phyloP scores from a whole-genome alignment of 1,140 invertebrate genomes.

The Macrobrachium nipponense region DNA sequence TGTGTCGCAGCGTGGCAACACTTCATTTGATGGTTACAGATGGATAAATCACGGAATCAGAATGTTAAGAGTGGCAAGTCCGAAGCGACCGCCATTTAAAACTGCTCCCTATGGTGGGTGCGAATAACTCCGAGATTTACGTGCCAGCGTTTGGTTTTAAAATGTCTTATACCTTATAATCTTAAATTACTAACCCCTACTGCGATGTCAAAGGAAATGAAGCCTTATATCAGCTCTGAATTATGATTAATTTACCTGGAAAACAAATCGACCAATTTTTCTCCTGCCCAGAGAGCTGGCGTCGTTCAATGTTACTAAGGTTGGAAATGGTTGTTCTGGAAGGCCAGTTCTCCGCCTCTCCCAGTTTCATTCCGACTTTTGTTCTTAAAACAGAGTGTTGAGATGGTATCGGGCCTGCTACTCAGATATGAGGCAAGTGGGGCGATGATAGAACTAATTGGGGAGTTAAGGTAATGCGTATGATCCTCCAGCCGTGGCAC shows the following conservation, averaged over 20 bases:
- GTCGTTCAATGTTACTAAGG: slow-evolving; percentile 22
- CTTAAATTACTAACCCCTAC: slow-evolving; percentile 50
- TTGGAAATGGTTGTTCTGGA: not conserved
- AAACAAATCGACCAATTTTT: slow-evolving; percentile 47
- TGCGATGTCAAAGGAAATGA: slow-evolving; percentile 53
- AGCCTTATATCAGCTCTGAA: slow-evolving; percentile 47
- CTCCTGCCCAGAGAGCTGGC: slow-evolving; percentile 20
- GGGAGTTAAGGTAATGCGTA: slow-evolving; percentile 1
- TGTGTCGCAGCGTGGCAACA: slow-evolving; percentile 12
- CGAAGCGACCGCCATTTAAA: not conserved
- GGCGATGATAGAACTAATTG: not conserved
- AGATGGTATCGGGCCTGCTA: not conserved
- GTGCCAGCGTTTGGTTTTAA: slow-evolving; percentile 22
- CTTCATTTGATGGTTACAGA: not conserved
- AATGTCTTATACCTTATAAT: slow-evolving; percentile 40
- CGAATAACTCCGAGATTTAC: slow-evolving; percentile 20
- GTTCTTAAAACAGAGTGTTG: too few relatives aligned
- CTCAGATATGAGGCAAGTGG: not conserved
- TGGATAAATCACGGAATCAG: slow-evolving; percentile 29
- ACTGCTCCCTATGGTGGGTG: not conserved
- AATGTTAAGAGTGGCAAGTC: not conserved
- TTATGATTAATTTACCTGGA: slow-evolving; percentile 44
- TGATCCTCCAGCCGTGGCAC: slow-evolving; percentile 37
- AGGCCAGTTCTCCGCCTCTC: too few relatives aligned
- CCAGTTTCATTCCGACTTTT: too few relatives aligned